These are phyloP conservation scores for Bubo blakistoni DNA, from an alignment of 2,113 vertebrate species.

Conservation along the genomic window DNA sequence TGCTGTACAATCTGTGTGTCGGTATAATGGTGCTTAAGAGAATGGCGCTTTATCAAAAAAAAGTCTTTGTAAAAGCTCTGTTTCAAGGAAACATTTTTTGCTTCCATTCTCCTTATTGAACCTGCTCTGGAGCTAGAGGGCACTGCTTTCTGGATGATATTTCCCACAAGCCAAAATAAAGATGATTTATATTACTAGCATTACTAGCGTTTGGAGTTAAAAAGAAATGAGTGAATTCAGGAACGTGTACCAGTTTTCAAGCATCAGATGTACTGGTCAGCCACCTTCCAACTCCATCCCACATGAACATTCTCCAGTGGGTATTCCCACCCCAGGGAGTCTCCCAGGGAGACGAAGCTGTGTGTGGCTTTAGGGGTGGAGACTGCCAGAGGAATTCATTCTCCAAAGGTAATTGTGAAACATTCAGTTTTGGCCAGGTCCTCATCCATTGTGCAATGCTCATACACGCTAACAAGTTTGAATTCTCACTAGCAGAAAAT, in stretches of 20 bases:
- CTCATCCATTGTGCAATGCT: not conserved
- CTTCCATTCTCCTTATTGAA: not conserved
- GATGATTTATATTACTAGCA: not conserved
- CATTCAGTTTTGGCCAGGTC: not conserved
- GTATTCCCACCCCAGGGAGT: not conserved
- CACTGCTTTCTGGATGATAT: not conserved
- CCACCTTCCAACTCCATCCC: not conserved
- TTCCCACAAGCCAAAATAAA: not conserved
- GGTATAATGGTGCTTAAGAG: not conserved
- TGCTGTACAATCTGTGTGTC: too few species aligned
- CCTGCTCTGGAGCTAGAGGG: not conserved
- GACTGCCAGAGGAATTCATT: not conserved
- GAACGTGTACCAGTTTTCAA: not conserved
- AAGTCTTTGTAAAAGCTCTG: not conserved
- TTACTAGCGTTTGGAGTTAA: not conserved
- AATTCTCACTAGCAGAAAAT: not conserved
- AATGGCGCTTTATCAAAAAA: not conserved
- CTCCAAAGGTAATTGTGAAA: not conserved
- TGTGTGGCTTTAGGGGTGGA: not conserved
- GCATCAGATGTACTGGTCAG: not conserved
- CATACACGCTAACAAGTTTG: not conserved
- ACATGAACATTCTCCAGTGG: fast-evolving
- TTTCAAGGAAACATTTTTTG: not conserved
- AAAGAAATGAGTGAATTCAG: not conserved
- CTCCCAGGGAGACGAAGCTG: not conserved